Base-by-base conservation (phyloP, 2,888 invertebrate genomes). In the Strigamia crassipes region DNA sequence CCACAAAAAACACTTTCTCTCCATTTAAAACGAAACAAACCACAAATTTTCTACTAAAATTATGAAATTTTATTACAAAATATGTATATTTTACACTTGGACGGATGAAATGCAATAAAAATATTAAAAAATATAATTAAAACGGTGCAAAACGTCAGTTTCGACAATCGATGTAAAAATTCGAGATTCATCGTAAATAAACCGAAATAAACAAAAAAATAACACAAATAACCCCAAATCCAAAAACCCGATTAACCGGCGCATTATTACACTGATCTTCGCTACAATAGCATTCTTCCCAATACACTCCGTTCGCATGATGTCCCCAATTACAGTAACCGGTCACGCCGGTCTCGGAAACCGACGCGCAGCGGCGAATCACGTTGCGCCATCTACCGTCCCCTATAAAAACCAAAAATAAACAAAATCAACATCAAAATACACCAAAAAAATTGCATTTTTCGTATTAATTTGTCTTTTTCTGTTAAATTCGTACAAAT, bases 221-320 rank as follows among this genome's bases (percentile, higher is more conserved):
- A n/a, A 73, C n/a, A 27, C 23, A 27, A 73, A 78, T 13, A 6
- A 78, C 8, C 27, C 34, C 3, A 8, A 34, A 31, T 27, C 10
- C 38, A 12, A 78, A 34, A 6, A 5, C 3, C 8, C 18, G 3
- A 15, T n/a, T 27, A 78, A 42, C 77, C 42, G 80, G 31, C 15
- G 84, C 82, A 12, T 84, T 82, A 86, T 97, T 98, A 87, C 97
- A 98, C 84, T 94, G 93, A 86, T 98, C 96, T 83, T 93, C 91
- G 0, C 96, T 93, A 87, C 97, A 98, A 86, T 97, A 98, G 86
- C 98, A 98, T 86, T 97, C 96, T 87, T 98, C 97, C 95, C 96
- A 96, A 87, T 97, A 98, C 0, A 95, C 94, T 3, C 97, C 97
- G 85, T 97, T 97, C 84, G 95, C 94, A 85, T 95, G 87, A 93